Conservation (phyloP, 1,140 invertebrate species). For the Thaumatotibia leucotreta region DNA sequence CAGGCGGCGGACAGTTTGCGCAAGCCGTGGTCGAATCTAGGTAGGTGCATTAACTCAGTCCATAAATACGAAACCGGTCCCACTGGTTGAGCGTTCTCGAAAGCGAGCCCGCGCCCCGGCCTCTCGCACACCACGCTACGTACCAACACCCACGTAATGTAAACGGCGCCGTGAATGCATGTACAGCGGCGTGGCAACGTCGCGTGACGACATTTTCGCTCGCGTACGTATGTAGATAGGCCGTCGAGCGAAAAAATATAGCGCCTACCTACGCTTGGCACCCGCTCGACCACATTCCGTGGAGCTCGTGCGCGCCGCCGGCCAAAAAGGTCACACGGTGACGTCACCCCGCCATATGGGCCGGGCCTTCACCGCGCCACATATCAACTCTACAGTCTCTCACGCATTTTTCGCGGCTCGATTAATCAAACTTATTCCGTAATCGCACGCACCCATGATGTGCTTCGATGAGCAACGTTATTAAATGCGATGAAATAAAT, state of each 20-base stretch:
- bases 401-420: constrained; percentile 35
- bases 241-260: constrained; percentile 74
- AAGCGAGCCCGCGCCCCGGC: constrained; percentile 58
- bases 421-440: not conserved
- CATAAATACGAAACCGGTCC: constrained; percentile 73
- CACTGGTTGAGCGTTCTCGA: constrained; percentile 71
- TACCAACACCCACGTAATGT: constrained; percentile 66
- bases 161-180: constrained; percentile 58
- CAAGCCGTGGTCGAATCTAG: constrained; percentile 66
- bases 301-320: constrained; percentile 46
- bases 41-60: constrained; percentile 69
- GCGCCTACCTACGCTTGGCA: constrained; percentile 72
- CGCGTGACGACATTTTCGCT: constrained; percentile 78
- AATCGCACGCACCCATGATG: not conserved
- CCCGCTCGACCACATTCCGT: constrained; percentile 70
- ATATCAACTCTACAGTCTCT: constrained; percentile 37
- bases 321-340: constrained; percentile 72
- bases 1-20: constrained; percentile 48
- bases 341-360: constrained; percentile 68
- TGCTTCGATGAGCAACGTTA: not conserved
- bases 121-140: constrained; percentile 60
- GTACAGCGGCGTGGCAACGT: constrained; percentile 69
- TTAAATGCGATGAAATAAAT: not conserved
- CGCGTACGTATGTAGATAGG: constrained; percentile 75
- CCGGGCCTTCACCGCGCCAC: constrained; percentile 41